These are phyloP conservation scores for Cynocephalus volans DNA, from an alignment of 2,113 vertebrate species.

Conservation along the genomic window DNA sequence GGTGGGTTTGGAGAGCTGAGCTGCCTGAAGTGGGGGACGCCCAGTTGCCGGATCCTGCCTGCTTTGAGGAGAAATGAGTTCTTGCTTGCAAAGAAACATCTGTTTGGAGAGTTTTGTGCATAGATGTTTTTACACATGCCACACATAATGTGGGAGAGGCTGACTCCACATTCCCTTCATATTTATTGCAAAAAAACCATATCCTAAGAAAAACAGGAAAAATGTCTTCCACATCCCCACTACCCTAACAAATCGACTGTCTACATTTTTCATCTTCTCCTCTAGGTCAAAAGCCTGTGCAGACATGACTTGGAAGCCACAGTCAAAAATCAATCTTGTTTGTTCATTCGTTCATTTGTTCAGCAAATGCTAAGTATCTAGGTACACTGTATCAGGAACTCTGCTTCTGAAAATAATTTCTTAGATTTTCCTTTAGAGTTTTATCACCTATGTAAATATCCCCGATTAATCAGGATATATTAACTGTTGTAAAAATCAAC, in stretches of 20 bases:
- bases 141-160: background rate
- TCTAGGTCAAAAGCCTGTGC: background rate
- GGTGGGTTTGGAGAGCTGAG: background rate
- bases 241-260: no score
- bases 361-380: background rate
- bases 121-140: rapidly evolving
- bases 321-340: no score
- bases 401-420: background rate
- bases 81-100: background rate
- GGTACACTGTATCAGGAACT: background rate
- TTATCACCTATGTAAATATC: background rate
- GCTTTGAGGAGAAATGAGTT: background rate
- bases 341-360: background rate
- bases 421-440: background rate
- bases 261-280: background rate
- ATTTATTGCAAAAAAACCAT: background rate
- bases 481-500: background rate
- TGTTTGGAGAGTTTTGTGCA: background rate
- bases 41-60: background rate
- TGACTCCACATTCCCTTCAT: background rate
- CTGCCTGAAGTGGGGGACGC: rapidly evolving
- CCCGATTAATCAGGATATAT: background rate
- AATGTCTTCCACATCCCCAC: rapidly evolving
- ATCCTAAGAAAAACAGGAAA: background rate
- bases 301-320: background rate